phyloP scores from a whole-genome alignment of 2,888 invertebrate species.

The Poecilobothrus nobilitatus region DNA sequence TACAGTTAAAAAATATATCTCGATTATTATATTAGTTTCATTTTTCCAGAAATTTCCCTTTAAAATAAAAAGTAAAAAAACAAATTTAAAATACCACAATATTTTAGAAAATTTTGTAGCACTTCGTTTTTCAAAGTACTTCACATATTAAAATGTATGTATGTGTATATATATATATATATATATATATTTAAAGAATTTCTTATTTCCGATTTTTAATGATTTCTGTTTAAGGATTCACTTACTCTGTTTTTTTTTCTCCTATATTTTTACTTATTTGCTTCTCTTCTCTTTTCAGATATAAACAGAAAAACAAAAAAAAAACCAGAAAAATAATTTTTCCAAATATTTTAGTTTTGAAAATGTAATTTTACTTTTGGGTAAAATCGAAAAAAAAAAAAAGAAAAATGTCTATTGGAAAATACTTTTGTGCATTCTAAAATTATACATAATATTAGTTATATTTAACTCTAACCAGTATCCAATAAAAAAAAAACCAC shows the following conservation, averaged over 20 bases:
- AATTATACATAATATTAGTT: constrained; percentile 1
- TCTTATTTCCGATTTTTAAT: constrained; percentile 1
- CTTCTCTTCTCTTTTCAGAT: not conserved
- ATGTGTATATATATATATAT: not conserved
- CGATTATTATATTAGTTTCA: no score
- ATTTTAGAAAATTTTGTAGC: not conserved
- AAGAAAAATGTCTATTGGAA: not conserved
- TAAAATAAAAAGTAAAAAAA: no score
- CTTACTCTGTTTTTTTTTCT: not conserved
- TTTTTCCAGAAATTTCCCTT: no score
- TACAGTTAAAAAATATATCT: not conserved
- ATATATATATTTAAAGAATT: not conserved
- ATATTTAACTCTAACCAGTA: not conserved
- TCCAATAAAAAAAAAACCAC: no score
- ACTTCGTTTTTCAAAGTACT: not conserved
- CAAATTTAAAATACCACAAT: not conserved
- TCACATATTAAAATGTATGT: no score
- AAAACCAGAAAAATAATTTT: not conserved
- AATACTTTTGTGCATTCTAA: not conserved
- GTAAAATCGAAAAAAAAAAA: not conserved
- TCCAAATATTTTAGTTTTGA: not conserved
- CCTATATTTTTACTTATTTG: not conserved
- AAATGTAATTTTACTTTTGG: not conserved
- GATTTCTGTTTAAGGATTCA: not conserved
- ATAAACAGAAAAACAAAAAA: no score